Base-by-base conservation (phyloP, 2,888 invertebrate genomes). In the Rhamnusium bicolor region DNA sequence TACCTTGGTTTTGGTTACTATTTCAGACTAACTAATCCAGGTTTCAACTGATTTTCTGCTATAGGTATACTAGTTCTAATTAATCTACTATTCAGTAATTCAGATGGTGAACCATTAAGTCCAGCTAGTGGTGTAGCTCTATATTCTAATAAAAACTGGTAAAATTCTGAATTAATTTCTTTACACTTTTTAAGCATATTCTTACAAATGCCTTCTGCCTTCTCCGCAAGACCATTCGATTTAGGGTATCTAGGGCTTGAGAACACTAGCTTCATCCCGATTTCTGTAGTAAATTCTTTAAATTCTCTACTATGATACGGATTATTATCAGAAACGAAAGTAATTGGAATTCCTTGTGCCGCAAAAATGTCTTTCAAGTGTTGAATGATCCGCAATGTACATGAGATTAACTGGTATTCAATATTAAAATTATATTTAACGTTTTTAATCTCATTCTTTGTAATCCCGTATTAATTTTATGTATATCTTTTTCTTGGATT, bases 151-250 rank as follows among this genome's bases (percentile, higher is more conserved):
- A 77, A 18, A 32, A 66, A 70, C 63, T 47, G 47, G 47, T 65
- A 58, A 72, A 74, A 58, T 51, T 74, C 72, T 27, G 71, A 58
- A 21, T 69, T 62, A 12, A 14, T 53, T 16, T 66, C 70, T 51
- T 49, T 24, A 75, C 60, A 24, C 6, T 75, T 71, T 32, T 63
- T 71, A 58, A 69, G 40, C 6, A 76, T 68, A 16, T 18, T 61
- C 68, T 81, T 81, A 32, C 72, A 70, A 49, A 76, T 80, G 2
- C 73, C 73, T 8, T 79, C 77, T 19, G 73, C 73, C 65, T 72
- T 76, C 73, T 84, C 80, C 10, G 72, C 66, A 10, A 73, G 53
- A n/a, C 74, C 73, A 66, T 75, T 77, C 6, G 65, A 70, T 60
- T 75, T 70, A 10, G 75, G 73, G 49, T 77, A 80, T 19, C 29